phyloP scores from a whole-genome alignment of 2,797 vertebrate species.

The Hylomyscus alleni region DNA sequence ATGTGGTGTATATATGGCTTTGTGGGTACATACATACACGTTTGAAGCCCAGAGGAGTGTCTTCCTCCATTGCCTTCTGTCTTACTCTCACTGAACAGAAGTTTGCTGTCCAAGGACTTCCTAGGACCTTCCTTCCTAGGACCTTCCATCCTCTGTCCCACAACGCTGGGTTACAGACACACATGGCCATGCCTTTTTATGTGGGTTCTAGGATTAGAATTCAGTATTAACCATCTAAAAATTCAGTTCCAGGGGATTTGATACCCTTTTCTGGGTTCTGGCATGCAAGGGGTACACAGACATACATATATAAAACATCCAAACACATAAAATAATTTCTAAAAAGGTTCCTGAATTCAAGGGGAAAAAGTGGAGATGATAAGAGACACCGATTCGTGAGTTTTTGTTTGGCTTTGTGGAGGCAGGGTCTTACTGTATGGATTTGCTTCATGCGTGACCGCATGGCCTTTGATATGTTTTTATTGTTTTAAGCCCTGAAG shows the following conservation, averaged over 20 bases:
- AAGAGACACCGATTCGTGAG: background rate
- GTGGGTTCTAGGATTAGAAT: background rate
- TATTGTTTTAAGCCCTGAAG: background rate
- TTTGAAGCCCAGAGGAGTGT: too few species aligned
- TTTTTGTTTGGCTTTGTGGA: background rate
- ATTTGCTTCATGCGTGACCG: background rate
- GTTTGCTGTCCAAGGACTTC: background rate
- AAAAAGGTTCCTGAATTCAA: background rate
- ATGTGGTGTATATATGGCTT: background rate
- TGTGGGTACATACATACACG: background rate
- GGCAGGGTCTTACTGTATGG: background rate
- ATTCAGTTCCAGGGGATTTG: background rate
- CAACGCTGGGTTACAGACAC: background rate
- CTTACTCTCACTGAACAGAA: background rate
- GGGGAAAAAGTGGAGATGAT: background rate
- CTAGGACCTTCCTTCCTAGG: background rate
- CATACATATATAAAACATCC: background rate
- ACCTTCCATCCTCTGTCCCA: background rate
- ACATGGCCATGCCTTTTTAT: background rate
- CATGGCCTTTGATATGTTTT: background rate
- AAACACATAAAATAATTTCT: background rate
- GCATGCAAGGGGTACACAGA: background rate
- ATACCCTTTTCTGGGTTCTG: background rate
- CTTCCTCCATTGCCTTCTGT: background rate
- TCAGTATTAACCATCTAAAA: background rate